Evolutionary conservation across 2,797 vertebrate genomes (phyloP), one percentile per base, ranked within the genome.

Genomic region (Pampus argenteus): DNA sequence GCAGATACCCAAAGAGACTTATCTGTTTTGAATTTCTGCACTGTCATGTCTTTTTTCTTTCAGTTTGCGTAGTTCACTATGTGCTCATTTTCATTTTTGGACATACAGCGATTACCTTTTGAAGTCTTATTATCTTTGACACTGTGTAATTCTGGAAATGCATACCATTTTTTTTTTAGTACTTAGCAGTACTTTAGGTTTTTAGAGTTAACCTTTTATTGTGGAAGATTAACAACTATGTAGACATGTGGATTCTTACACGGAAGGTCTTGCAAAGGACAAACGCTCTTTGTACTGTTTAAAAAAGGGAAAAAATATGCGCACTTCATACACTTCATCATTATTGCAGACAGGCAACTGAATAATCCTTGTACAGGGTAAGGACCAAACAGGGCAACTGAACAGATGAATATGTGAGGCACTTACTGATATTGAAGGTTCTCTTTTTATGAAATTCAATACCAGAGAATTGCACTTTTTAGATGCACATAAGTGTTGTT

Each of bases 321-420:
- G 14, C 17, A 60, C 56, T 29, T 74, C 55, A 66, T 71, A 18
- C 17, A 60, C 56, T 29, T 74, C 55, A 66, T 71, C 57, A 63
- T 52, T 23, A 23, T 36, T 64, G 26, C 63, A 63, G 26, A 52
- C 38, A 38, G 47, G 20, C 3, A 10, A 45, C 40, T 26, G 18
- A 66, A 62, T 64, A 64, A 44, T 61, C 51, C n/a, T 6, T 8
- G 50, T 54, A 66, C 48, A 47, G 47, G 17, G 59, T 45, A 20
- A 34, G 14, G 18, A 17, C 36, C 62, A 45, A 9, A 50, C 34
- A 34, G 15, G 25, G 4, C 25, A 25, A 25, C 4, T 47, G 11
- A 47, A 25, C n/a, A n/a, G n/a, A n/a, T 15, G 1, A 18, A 22
- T 40, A 8, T 20, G 11, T 20, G 34, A 9, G 38, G 7, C 6